Base-by-base conservation (phyloP, 2,797 vertebrate genomes). In the Chelmon rostratus region DNA sequence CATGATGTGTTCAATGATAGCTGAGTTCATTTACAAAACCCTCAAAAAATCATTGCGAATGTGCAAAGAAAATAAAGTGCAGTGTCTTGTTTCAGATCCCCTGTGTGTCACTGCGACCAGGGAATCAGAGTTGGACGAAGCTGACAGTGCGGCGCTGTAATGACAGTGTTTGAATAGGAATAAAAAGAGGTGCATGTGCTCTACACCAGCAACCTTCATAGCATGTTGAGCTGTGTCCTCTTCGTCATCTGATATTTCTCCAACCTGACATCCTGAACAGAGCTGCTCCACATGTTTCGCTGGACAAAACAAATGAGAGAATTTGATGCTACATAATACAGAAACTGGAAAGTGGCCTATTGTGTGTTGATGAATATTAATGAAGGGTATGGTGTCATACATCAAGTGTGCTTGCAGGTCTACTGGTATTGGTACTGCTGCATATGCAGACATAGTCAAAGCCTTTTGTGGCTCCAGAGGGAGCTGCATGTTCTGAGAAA, bases 61-160 rank as follows among this genome's bases (percentile, higher is more conserved):
- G 8, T n/a, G 23, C 15, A 54, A 33, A 33, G 23, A 70, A 70
- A 57, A n/a, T 64, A 18, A 46, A 47, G 4, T 33, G 23, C 62
- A 68, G 54, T 72, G 50, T 46, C 33, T 61, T n/a, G 21, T 61
- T 65, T 70, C 3, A 25, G 6, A 73, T 64, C 42, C 35, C 33
- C 49, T 38, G 59, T 19, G 35, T 38, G 40, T 40, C 50, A 18
- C 18, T 28, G 23, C 8, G 37, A 68, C 37, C 16, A n/a, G 28
- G 28, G 37, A 54, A 50, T 64, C 42, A 35, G 28, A 69, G 13
- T 11, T 52, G 28, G n/a, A 42, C 13, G 19, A 42, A 18, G n/a
- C 15, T 46, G 53, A 44, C 28, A 47, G 42, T 0, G 3, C 13
- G 11, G 64, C 40, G 28, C 25, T 31, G 12, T 23, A 16, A 25